phyloP scores from a whole-genome alignment of 2,113 vertebrate genomes.

The Paralichthys olivaceus region DNA sequence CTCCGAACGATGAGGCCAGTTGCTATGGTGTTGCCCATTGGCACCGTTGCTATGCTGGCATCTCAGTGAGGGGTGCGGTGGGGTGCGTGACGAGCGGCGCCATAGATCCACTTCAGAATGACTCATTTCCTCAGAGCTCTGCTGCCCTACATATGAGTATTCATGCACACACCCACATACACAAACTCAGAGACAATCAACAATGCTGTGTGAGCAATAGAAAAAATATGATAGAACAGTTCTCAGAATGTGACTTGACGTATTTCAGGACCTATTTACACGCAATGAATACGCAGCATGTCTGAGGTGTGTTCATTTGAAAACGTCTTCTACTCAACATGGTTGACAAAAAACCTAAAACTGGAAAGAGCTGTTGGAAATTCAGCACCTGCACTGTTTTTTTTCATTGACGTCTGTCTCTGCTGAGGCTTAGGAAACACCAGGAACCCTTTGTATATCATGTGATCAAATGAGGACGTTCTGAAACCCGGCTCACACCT shows the following conservation, averaged over 20 bases:
- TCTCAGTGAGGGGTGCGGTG: slow-evolving; percentile 56
- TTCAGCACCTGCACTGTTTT: neutral
- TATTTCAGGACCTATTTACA: too few relatives aligned
- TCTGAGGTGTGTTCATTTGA: slow-evolving; percentile 1
- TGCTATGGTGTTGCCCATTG: slow-evolving; percentile 78
- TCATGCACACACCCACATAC: slow-evolving; percentile 39
- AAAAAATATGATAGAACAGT: slow-evolving; percentile 5
- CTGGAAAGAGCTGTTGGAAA: neutral
- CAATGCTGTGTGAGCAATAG: slow-evolving; percentile 27
- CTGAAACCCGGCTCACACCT: slow-evolving; percentile 22
- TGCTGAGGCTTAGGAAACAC: slow-evolving; percentile 3
- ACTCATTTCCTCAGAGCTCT: slow-evolving; percentile 81
- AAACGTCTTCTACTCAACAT: neutral
- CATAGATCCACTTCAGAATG: slow-evolving; percentile 74
- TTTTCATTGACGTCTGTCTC: slow-evolving; percentile 12
- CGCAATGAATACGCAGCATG: neutral
- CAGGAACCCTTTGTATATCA: neutral
- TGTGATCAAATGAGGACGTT: slow-evolving; percentile 15
- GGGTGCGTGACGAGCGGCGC: slow-evolving; percentile 55
- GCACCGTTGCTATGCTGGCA: slow-evolving; percentile 71
- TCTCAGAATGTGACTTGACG: slow-evolving; percentile 1
- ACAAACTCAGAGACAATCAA: slow-evolving; percentile 26
- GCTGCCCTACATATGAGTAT: slow-evolving; percentile 79
- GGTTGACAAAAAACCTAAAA: neutral
- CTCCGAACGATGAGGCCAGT: slow-evolving; percentile 54